Conservation (phyloP, 1,140 invertebrate species). For the Drosophila sp. region DNA sequence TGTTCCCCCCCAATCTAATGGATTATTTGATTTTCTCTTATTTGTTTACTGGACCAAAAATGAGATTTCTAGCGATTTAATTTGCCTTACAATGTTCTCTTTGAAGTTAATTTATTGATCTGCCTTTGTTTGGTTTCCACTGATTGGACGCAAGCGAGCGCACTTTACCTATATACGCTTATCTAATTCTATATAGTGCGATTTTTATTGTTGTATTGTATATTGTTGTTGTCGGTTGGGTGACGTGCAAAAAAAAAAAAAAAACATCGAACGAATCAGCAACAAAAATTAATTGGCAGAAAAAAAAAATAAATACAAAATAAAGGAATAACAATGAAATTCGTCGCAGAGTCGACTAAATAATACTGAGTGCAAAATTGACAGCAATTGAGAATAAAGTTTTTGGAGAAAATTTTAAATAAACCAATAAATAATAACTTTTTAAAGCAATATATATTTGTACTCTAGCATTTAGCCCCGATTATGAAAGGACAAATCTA, state of each 20-base stretch:
- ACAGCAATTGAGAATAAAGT: too few species aligned
- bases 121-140: conserved; percentile 41
- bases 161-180: conserved; percentile 58
- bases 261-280: conserved; percentile 41
- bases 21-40: conserved; percentile 34
- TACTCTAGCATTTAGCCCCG: too few species aligned
- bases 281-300: conserved; percentile 42
- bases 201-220: conserved; percentile 30
- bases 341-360: conserved; percentile 19
- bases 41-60: conserved; percentile 50
- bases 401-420: too few species aligned
- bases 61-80: conserved; percentile 23
- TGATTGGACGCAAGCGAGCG: conserved; percentile 42
- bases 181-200: conserved; percentile 50
- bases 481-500: too few species aligned
- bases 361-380: conserved; percentile 10
- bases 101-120: conserved; percentile 33
- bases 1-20: conserved; percentile 27
- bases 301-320: conserved; percentile 22
- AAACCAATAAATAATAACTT: too few species aligned
- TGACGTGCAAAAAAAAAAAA: conserved; percentile 53
- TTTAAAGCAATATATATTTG: too few species aligned
- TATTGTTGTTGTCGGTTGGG: conserved; percentile 3
- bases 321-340: neutral
- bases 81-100: conserved; percentile 29